These are phyloP conservation scores for Ranitomeya imitator DNA, from an alignment of 2,113 vertebrate genomes.

Conservation along the genomic window DNA sequence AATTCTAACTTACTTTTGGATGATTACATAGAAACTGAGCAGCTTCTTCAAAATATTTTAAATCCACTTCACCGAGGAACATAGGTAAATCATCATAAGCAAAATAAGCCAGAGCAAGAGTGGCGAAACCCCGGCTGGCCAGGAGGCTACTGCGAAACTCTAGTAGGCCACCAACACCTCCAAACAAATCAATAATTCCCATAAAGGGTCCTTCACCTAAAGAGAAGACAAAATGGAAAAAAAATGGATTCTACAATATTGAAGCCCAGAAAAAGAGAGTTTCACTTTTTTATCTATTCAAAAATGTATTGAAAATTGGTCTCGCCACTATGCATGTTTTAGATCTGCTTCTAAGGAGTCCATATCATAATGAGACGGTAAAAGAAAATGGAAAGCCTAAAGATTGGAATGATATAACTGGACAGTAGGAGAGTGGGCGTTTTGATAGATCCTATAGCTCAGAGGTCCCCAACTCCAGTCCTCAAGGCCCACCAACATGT, in stretches of 20 bases:
- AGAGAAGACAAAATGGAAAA: not conserved
- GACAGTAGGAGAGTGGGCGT: no score
- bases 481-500: no score
- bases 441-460: no score
- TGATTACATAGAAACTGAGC: constrained; percentile 20
- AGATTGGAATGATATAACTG: no score
- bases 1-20: constrained; percentile 63
- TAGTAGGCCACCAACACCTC: constrained; percentile 61
- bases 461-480: no score
- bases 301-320: no score
- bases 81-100: constrained; percentile 65
- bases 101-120: constrained; percentile 67
- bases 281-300: no score
- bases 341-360: no score
- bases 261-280: not conserved
- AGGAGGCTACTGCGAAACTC: constrained; percentile 66
- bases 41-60: constrained; percentile 70
- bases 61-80: constrained; percentile 48
- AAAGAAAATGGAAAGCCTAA: no score
- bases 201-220: constrained; percentile 68
- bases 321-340: no score
- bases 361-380: no score
- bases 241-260: not conserved
- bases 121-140: constrained; percentile 67
- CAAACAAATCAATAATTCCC: constrained; percentile 65